These are phyloP conservation scores for Xerus rutilus DNA, from an alignment of 2,797 vertebrate species.

Conservation along the genomic window DNA sequence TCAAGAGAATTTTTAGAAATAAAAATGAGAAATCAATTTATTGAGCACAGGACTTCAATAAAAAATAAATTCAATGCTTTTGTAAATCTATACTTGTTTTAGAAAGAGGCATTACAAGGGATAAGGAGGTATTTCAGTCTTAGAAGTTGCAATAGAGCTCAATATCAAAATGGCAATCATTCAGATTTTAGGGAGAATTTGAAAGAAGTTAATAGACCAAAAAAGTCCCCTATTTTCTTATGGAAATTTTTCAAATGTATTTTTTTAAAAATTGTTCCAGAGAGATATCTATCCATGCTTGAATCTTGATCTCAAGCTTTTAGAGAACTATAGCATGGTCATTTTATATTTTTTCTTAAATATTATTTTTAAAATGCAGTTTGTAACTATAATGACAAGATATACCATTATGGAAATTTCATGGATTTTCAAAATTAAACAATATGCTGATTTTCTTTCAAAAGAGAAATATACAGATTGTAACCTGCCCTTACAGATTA, in stretches of 20 bases:
- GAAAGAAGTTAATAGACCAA: not conserved
- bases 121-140: not conserved
- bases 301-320: not conserved
- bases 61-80: not conserved
- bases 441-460: not conserved
- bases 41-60: not conserved
- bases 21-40: not conserved
- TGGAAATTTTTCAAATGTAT: not conserved
- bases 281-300: not conserved
- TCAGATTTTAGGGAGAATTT: not conserved
- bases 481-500: not conserved
- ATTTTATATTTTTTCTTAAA: not conserved
- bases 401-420: not conserved
- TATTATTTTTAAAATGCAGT: slow-evolving; percentile 6
- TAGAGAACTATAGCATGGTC: not conserved
- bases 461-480: slow-evolving; percentile 31
- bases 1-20: not conserved
- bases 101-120: not conserved
- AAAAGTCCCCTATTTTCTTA: not conserved
- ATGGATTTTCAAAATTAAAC: not conserved
- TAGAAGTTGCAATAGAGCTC: not conserved
- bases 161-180: not conserved
- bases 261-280: not conserved
- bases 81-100: not conserved
- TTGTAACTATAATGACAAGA: not conserved